These are phyloP conservation scores for Fregetta grallaria DNA, from an alignment of 2,113 vertebrate genomes.

Conservation along the genomic window DNA sequence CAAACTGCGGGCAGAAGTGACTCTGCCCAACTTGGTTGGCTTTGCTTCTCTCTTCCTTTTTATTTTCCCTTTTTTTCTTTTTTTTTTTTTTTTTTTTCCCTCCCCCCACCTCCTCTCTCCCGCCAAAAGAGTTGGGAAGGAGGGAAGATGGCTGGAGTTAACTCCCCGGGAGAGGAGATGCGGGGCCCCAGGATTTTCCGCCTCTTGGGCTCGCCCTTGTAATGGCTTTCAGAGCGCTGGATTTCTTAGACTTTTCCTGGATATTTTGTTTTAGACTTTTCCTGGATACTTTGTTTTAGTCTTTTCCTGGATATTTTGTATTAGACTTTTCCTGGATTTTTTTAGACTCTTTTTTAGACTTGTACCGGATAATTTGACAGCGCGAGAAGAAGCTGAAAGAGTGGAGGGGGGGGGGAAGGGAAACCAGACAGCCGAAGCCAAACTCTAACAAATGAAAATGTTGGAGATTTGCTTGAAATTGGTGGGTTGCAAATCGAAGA, in stretches of 20 bases:
- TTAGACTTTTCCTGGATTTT: not conserved
- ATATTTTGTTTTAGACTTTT: not conserved
- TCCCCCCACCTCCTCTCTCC: not conserved
- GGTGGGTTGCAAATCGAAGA: slow-evolving; percentile 99
- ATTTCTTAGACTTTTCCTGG: not conserved
- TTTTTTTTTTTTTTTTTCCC: accelerated
- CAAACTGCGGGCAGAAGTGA: not conserved
- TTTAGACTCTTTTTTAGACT: not conserved
- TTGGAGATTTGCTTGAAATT: slow-evolving; percentile 99
- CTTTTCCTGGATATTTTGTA: not conserved
- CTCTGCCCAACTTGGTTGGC: not conserved
- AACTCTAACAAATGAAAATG: slow-evolving; percentile 91
- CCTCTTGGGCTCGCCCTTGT: slow-evolving; percentile 18
- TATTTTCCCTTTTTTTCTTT: too few relatives aligned
- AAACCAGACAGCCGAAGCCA: slow-evolving; percentile 9
- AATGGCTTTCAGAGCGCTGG: not conserved
- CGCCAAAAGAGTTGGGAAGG: slow-evolving; percentile 43
- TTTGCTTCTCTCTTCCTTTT: not conserved
- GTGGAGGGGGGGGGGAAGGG: not conserved
- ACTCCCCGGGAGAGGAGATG: not conserved
- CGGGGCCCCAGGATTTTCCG: slow-evolving; percentile 36
- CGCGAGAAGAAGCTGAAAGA: not conserved
- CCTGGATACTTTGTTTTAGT: not conserved
- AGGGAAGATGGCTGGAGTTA: slow-evolving; percentile 40
- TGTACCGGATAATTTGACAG: not conserved